phyloP scores from a whole-genome alignment of 2,888 invertebrate genomes.

The Enchytraeus crypticus region DNA sequence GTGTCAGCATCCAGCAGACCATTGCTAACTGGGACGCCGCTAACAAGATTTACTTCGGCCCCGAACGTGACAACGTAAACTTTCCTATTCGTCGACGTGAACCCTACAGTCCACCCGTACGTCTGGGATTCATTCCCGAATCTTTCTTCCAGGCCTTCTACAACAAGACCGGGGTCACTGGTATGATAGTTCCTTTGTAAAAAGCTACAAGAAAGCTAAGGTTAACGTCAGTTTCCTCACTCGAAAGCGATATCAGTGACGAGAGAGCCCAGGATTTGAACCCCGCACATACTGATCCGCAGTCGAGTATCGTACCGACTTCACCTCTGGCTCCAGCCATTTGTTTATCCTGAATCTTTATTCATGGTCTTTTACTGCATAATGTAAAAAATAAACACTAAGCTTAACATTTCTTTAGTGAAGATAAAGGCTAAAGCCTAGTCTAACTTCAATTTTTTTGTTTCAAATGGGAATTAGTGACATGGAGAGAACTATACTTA shows the following conservation, averaged over 20 bases:
- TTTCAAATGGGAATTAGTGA: too few relatives aligned
- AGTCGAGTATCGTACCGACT: too few relatives aligned
- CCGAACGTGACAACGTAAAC: constrained; percentile 64
- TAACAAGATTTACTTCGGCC: constrained; percentile 49
- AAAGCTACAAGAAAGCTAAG: not conserved
- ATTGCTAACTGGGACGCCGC: constrained; percentile 34
- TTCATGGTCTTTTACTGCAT: not conserved
- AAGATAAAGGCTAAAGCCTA: too few relatives aligned
- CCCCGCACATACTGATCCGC: too few relatives aligned
- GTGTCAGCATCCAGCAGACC: not conserved
- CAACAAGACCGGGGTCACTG: constrained; percentile 75
- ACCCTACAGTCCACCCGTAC: constrained; percentile 64
- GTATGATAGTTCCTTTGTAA: constrained; percentile 42
- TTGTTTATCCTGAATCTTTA: not conserved
- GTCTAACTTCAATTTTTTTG: too few relatives aligned
- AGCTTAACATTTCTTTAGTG: too few relatives aligned
- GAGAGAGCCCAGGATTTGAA: too few relatives aligned
- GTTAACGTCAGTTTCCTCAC: too few relatives aligned
- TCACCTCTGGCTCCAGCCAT: too few relatives aligned
- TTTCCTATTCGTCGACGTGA: constrained; percentile 65
- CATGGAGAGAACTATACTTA: too few relatives aligned
- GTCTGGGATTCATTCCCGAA: constrained; percentile 83
- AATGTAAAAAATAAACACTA: not conserved
- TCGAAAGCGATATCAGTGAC: too few relatives aligned
- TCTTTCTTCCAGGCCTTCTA: constrained; percentile 93